These are phyloP conservation scores for Enhydra lutris DNA, from an alignment of 2,113 vertebrate species.

Conservation along the genomic window DNA sequence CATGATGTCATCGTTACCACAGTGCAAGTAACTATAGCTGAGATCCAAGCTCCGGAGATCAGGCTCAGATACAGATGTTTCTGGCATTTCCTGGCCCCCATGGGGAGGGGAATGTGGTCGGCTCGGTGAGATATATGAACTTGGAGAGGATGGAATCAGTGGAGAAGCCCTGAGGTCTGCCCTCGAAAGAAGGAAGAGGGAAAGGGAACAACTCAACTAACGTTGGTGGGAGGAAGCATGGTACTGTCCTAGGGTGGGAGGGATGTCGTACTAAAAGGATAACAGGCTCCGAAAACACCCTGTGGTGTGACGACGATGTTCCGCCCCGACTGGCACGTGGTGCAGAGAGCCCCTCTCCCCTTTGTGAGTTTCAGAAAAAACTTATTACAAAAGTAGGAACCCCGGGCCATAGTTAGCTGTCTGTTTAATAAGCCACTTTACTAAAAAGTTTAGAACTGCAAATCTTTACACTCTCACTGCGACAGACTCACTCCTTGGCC, in stretches of 20 bases:
- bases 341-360: background rate
- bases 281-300: background rate
- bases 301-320: fast-evolving
- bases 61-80: background rate
- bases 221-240: background rate
- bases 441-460: background rate
- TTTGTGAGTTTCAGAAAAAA: background rate
- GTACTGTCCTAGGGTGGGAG: background rate
- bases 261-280: fast-evolving
- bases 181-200: background rate
- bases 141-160: background rate
- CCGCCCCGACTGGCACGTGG: background rate
- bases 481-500: background rate
- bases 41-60: background rate
- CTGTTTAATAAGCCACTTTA: background rate
- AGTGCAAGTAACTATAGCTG: background rate
- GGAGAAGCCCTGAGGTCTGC: background rate
- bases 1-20: background rate
- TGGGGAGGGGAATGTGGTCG: background rate
- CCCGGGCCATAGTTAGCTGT: background rate
- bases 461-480: background rate
- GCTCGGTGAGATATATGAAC: background rate
- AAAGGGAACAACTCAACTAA: background rate
- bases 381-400: background rate
- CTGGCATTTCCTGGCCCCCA: background rate